A percentile compares a stretch with the other conserved stretches of the same genome.
Conservation (phyloP, 2,113 vertebrate genomes). For the Engystomops pustulosus region DNA sequence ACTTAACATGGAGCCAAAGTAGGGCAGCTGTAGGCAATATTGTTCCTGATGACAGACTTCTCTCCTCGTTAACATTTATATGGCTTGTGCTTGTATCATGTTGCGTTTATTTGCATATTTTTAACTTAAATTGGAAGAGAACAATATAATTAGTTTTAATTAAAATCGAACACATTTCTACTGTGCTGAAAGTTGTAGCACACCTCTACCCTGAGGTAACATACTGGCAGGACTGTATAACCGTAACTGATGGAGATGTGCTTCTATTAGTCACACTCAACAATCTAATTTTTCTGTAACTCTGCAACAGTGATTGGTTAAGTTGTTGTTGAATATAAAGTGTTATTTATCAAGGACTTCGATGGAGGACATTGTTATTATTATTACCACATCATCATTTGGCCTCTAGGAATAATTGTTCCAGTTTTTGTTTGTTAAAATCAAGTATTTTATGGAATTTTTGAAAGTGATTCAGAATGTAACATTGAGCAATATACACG, state of each 20-base stretch:
- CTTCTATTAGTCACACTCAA: neutral
- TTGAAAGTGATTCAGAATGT: neutral
- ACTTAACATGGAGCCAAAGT: slow-evolving; percentile 7
- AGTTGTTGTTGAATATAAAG: neutral
- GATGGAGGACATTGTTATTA: neutral
- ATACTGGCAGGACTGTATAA: neutral
- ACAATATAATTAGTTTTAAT: slow-evolving; percentile 17
- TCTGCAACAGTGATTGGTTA: neutral
- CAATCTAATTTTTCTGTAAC: neutral
- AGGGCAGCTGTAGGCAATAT: neutral
- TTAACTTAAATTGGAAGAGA: slow-evolving; percentile 9
- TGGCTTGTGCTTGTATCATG: neutral
- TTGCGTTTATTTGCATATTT: slow-evolving; percentile 10
- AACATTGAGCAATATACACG: too few relatives aligned
- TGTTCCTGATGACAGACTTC: neutral
- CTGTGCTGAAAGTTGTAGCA: neutral
- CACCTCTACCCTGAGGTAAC: neutral
- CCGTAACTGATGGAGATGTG: neutral
- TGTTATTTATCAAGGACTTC: neutral
- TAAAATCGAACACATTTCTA: neutral
- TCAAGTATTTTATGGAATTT: too few relatives aligned
- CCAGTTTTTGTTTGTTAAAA: neutral
- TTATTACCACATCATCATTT: neutral
- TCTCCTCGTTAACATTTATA: neutral
- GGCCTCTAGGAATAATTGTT: neutral